Conservation (phyloP, 2,797 vertebrate genomes). For the Emys orbicularis region DNA sequence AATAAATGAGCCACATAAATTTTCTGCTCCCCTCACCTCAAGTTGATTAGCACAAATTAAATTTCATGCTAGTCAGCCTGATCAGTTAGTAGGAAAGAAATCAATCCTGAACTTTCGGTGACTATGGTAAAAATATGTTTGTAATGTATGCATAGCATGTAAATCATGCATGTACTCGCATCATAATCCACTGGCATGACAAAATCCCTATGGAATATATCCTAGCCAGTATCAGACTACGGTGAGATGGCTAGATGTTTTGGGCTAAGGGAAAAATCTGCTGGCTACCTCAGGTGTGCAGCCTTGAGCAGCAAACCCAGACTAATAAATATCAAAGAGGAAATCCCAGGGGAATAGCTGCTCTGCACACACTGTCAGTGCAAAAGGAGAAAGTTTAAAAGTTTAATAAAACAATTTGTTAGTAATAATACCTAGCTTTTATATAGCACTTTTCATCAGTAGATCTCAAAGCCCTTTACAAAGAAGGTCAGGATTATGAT, state of each 20-base stretch:
- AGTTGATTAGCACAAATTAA: conserved; percentile 35
- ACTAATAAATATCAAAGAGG: not conserved
- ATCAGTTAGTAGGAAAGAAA: not conserved
- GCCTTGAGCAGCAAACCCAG: not conserved
- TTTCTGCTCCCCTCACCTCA: conserved; percentile 52
- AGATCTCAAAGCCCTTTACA: not conserved
- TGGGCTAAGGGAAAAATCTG: not conserved
- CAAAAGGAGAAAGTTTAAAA: not conserved
- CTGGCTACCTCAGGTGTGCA: not conserved
- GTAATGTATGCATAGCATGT: not conserved
- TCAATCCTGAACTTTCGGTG: not conserved
- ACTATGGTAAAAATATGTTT: not conserved
- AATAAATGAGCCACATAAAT: conserved; percentile 29
- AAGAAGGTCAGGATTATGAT: not conserved
- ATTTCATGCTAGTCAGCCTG: conserved; percentile 13
- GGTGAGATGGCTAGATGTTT: not conserved
- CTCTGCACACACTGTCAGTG: not conserved
- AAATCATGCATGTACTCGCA: not conserved
- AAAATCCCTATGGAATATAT: not conserved
- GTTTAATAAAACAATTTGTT: not conserved
- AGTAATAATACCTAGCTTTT: not conserved
- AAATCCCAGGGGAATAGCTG: not conserved
- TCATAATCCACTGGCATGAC: not conserved
- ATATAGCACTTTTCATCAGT: not conserved
- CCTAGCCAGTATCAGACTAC: not conserved